Evolutionary conservation across 2,797 vertebrate species (phyloP).

Genomic region (Sciurus vulgaris): DNA sequence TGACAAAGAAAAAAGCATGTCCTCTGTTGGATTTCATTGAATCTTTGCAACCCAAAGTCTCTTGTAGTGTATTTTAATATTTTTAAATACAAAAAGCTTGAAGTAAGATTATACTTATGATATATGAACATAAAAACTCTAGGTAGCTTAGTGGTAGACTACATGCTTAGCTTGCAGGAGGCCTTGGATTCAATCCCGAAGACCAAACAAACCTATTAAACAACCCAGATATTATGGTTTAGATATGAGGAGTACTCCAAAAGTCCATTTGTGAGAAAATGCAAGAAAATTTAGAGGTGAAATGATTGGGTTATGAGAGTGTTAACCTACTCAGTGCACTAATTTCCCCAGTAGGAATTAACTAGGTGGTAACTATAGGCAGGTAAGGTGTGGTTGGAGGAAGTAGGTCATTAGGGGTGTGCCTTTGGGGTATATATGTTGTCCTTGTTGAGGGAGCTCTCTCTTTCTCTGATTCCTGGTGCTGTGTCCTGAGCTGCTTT

Average conservation of each 20-base stretch:
- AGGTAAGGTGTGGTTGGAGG: too few species aligned
- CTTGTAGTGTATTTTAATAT: conserved; percentile 1
- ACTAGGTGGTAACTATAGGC: too few species aligned
- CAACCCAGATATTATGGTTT: not conserved
- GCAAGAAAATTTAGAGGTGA: too few species aligned
- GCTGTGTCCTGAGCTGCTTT: too few species aligned
- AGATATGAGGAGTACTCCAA: not conserved
- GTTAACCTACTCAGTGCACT: too few species aligned
- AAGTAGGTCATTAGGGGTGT: too few species aligned
- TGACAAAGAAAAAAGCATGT: not conserved
- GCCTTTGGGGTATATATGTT: too few species aligned
- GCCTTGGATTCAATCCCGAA: not conserved
- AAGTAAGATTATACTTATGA: conserved; percentile 1
- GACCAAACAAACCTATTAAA: not conserved
- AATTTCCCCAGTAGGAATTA: too few species aligned
- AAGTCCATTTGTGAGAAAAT: too few species aligned
- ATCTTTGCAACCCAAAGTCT: not conserved
- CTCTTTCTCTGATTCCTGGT: too few species aligned
- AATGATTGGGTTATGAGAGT: too few species aligned
- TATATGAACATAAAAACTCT: not conserved
- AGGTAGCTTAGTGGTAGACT: not conserved
- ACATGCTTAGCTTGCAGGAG: not conserved
- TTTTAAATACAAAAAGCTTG: conserved; percentile 21
- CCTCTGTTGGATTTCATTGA: not conserved
- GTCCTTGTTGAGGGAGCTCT: too few species aligned